Evolutionary conservation across 2,797 vertebrate genomes (phyloP).

Genomic region (Smutsia temminckii): DNA sequence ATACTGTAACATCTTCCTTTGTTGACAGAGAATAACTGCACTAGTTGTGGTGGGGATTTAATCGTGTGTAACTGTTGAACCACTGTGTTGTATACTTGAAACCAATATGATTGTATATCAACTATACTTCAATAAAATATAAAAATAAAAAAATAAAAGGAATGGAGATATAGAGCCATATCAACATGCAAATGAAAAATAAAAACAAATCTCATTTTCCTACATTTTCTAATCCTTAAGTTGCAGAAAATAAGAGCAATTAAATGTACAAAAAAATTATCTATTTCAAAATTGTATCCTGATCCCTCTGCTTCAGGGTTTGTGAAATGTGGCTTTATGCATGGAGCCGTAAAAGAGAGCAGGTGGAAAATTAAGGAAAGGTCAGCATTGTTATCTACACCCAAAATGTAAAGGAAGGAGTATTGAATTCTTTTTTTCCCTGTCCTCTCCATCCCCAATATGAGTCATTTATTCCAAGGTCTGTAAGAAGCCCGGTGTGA

Average conservation of each 20-base stretch:
- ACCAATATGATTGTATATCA: too few species aligned
- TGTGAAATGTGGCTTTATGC: neutral
- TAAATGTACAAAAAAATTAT: neutral
- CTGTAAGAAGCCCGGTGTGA: neutral
- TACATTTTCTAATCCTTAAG: neutral
- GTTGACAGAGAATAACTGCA: too few species aligned
- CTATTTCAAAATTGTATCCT: neutral
- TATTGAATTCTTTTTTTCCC: neutral
- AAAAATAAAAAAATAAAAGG: too few species aligned
- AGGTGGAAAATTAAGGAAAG: neutral
- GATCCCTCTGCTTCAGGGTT: neutral
- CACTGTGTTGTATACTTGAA: too few species aligned
- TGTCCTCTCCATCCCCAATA: too few species aligned
- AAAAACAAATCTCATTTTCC: neutral
- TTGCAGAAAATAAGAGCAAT: neutral
- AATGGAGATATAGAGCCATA: too few species aligned
- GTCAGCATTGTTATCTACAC: neutral
- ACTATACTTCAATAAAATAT: too few species aligned
- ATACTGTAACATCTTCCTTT: too few species aligned
- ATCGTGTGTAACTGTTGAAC: too few species aligned
- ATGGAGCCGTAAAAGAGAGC: neutral
- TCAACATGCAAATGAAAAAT: neutral
- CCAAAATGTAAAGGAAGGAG: neutral
- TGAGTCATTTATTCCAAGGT: neutral
- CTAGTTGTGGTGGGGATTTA: too few species aligned